Base-by-base conservation (phyloP, 1,140 invertebrate species). In the Brachionus rubens region DNA sequence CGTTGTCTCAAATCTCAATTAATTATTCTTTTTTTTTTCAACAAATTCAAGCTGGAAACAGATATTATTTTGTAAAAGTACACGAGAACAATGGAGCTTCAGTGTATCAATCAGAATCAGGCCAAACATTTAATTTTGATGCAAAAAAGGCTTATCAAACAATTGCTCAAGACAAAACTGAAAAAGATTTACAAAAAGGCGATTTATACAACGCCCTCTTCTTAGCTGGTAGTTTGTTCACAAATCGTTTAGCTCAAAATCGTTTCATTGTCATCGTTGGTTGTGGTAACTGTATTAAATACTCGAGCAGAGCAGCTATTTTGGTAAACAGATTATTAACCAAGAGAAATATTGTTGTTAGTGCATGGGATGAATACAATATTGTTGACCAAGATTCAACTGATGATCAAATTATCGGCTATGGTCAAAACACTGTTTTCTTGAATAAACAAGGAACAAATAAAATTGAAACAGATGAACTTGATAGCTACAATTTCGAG, bases 311-410 rank as follows among this genome's bases (percentile, higher is more conserved):
- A 54, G 46, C 50, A 6, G 36, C 46, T 50, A 7, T 54, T 21
- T 40, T 40, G 21, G 3, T 72, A 33, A 33, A 48, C 7, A 72
- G 36, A 50, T 19, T 72, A 12, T 50, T 72, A 16, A 30, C 28
- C 3, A 54, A 72, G 7, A 47, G 68, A 40, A 72, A 72, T 36
- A 72, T 72, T 28, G 28, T 50, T 33, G 68, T 72, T 10, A 72
- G 68, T 41, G 46, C 68, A 3, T 72, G 68, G 68, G 68, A 54
- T 40, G 46, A 72, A 24, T 72, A 72, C 16, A 54, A 72, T 50
- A 72, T 72, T 12, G 50, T 19, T 21, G 68, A 72, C 24, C n/a
- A 4, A 4, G 46, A 48, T 19, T 50, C 33, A 10, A 40, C 33
- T 28, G 68, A 33, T 19, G 68, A 72, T 5, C 48, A 21, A 9